A percentile compares a stretch with the other conserved stretches of the same genome.
These are phyloP conservation scores for Pipistrellus nathusii DNA, from an alignment of 2,797 vertebrate genomes.

Conservation along the genomic window DNA sequence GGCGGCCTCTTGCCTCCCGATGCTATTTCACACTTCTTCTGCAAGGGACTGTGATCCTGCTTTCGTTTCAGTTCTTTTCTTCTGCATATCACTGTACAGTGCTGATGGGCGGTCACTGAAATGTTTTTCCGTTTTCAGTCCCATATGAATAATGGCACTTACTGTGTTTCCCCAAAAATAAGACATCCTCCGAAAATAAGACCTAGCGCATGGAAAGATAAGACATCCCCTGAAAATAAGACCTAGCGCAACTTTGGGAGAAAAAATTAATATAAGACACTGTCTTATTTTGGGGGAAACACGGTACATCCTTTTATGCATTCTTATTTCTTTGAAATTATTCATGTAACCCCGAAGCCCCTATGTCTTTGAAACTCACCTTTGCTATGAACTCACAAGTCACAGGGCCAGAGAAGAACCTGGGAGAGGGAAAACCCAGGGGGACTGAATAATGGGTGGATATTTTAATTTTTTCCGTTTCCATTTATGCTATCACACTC, in stretches of 20 bases:
- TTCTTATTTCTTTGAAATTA: background rate
- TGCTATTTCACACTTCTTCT: background rate
- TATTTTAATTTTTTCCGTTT: background rate
- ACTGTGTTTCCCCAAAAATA: no score
- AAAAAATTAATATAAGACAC: no score
- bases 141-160: background rate
- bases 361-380: background rate
- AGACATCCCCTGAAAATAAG: no score
- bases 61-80: background rate
- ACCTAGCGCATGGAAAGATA: no score
- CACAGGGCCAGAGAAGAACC: background rate
- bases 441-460: background rate
- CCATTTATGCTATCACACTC: background rate
- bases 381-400: background rate
- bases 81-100: background rate
- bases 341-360: background rate
- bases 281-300: no score
- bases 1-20: background rate
- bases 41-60: fast-evolving
- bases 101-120: background rate
- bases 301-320: background rate
- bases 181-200: no score
- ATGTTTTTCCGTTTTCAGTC: background rate
- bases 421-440: background rate
- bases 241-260: no score